Base-by-base conservation (phyloP, 2,888 invertebrate species). In the Plebejus melissa region DNA sequence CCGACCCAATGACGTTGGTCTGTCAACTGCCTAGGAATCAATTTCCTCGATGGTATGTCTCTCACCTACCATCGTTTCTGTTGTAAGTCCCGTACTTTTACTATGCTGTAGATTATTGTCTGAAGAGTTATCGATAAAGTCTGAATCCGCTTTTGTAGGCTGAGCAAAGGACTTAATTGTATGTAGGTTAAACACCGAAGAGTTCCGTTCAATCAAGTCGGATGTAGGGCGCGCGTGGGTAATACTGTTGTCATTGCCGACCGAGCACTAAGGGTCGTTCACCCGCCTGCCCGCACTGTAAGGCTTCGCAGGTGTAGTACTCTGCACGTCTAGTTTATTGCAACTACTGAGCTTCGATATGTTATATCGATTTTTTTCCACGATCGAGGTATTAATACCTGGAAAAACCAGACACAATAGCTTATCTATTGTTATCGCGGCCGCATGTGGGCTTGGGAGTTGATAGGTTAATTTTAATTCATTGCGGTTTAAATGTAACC, bases 241-340 rank as follows among this genome's bases (percentile, higher is more conserved):
- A 70, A 70, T 75, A 38, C 41, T 22, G 75, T 28, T 50, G 72
- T 28, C 28, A 54, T 72, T 38, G 69, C 41, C n/a, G 28, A n/a
- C 46, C 38, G 50, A 75, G 74, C 76, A 38, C 54, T 69, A 46
- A 7, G 9, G 74, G 54, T 32, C 77, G 58, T 77, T 76, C 77
- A 76, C 76, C 65, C 76, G 4, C 22, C 74, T 72, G 69, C 76
- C 57, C 74, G 2, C 13, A 60, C 71, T 57, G 46, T 60, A 65
- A 32, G 76, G 76, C 65, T 57, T 71, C 69, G 13, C 65, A 32
- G 65, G 58, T n/a, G 50, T n/a, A 46, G 46, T 41, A 41, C 46
- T 46, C 9, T 46, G 54, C 28, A 74, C 22, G 22, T 22, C 50
- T 32, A 9, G 28, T 32, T 13, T 54, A 54, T 16, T 54, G 41